Evolutionary conservation across 2,888 invertebrate species (phyloP), one percentile per base, ranked within the genome.

Genomic region (Apamea anceps): DNA sequence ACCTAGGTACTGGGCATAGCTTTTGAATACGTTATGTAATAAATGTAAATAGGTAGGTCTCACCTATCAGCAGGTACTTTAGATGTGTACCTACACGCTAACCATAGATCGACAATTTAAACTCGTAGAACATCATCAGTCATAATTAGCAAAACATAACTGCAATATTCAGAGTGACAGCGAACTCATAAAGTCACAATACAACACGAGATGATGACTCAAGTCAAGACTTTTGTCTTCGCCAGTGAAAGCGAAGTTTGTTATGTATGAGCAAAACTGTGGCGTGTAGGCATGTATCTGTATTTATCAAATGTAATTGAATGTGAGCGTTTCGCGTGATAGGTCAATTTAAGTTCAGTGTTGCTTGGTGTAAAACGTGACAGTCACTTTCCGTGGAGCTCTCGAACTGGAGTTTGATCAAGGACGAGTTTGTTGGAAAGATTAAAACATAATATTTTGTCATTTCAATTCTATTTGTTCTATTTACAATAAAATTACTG

Each of bases 241-340:
- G 72, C 57, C 72, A 72, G 92, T 90, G 92, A 93, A 93, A 93
- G 93, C 87, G 88, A 91, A 89, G 87, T 88, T 87, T 82, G 77
- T 81, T 88, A 88, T 88, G 88, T 88, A 87, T 87, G 88, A 90
- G 91, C 68, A 72, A 77, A 85, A 80, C 70, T 79, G 79, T 83
- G 72, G 72, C 85, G 86, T 87, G 87, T 87, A 67, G 62, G 48
- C 75, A 72, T 80, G 79, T 85, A 77, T 85, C 63, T 81, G 60
- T 80, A 72, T 72, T 70, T 72, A 75, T 67, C 72, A 80, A 82
- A 84, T 82, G 72, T 84, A 81, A 89, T 89, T 83, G 79, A 86
- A 77, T 66, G 77, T 72, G 77, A 84, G 60, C 73, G 80, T 71
- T 80, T 89, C 77, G 91, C 93, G 93, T 93, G 93, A 93, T 93